Base-by-base conservation (phyloP, 2,113 vertebrate genomes). In the Peromyscus californicus region DNA sequence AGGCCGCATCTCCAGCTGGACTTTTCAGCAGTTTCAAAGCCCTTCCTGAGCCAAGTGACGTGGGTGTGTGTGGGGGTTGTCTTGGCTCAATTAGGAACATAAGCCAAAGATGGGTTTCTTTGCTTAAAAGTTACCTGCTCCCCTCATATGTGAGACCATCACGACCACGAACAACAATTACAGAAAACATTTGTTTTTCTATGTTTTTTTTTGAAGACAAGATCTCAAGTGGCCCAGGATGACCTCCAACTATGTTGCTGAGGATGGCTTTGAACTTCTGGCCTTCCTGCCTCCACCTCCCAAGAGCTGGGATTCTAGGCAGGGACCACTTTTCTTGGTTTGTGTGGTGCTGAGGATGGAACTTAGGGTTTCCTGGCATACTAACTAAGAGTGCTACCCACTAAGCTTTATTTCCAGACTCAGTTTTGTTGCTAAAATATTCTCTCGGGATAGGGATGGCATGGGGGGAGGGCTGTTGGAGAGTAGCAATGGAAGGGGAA, bases 71-170 rank as follows among this genome's bases (percentile, higher is more conserved):
- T 54, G 45, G 33, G 45, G 33, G 78, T 36, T 10, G 96, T 97
- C 70, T 94, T 74, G 85, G 85, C 57, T 90, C 85, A 75, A 82
- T 92, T 82, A 94, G 90, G 90, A 96, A 97, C 19, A 94, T 69
- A 89, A 96, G 75, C 70, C 70, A 89, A 29, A 45, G 36, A n/a
- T 91, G 74, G 59, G 51, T 65, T 67, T 76, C 63, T 96, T 92
- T 97, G 90, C 95, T 96, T 90, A 96, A 94, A 90, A 90, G 85
- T 42, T 78, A 48, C 22, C 36, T 42, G 9, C 42, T 85, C 78
- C 86, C 29, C 76, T 93, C 42, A 65, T 48, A 70, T 88, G 65
- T 74, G 82, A 94, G 84, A 45, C 57, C 21, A 95, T 45, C 89
- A 85, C 80, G n/a, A 95, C 75, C 79, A 96, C 90, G 74, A 29